phyloP scores from a whole-genome alignment of 2,888 invertebrate species.

The Torymus tubicola region DNA sequence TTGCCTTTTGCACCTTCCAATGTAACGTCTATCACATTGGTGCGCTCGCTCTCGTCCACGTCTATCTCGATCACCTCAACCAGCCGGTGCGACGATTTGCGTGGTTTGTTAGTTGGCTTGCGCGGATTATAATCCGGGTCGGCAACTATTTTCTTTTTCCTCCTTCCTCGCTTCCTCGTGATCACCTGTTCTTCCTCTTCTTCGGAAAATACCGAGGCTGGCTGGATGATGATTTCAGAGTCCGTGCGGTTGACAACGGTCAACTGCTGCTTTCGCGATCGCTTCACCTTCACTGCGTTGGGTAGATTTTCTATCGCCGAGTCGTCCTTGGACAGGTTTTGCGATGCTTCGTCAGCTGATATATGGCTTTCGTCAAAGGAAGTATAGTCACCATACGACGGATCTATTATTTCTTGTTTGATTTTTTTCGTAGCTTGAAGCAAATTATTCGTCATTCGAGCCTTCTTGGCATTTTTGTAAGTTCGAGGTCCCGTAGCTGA shows the following conservation, averaged over 20 bases:
- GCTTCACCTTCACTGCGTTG: slow-evolving; percentile 64
- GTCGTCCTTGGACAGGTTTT: not conserved
- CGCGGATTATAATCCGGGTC: slow-evolving; percentile 66
- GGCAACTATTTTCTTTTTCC: slow-evolving; percentile 65
- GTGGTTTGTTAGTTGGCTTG: slow-evolving; percentile 61
- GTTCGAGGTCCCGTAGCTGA: slow-evolving; percentile 30
- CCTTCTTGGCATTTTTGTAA: slow-evolving; percentile 45
- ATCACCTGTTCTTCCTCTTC: slow-evolving; percentile 63
- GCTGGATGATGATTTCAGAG: slow-evolving; percentile 74
- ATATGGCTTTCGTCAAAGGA: slow-evolving; percentile 31
- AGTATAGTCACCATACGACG: slow-evolving; percentile 20
- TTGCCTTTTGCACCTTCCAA: slow-evolving; percentile 72
- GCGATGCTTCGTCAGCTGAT: slow-evolving; percentile 33
- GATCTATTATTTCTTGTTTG: slow-evolving; percentile 47
- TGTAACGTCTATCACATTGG: slow-evolving; percentile 68
- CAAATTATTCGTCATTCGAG: slow-evolving; percentile 44
- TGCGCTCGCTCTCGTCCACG: slow-evolving; percentile 61
- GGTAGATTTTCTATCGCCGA: slow-evolving; percentile 6
- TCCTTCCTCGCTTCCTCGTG: slow-evolving; percentile 66
- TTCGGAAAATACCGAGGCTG: slow-evolving; percentile 67
- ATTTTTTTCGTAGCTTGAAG: slow-evolving; percentile 39
- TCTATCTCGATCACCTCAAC: slow-evolving; percentile 73
- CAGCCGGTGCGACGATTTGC: slow-evolving; percentile 61
- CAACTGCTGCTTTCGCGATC: slow-evolving; percentile 73
- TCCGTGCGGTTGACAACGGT: slow-evolving; percentile 73